phyloP scores from a whole-genome alignment of 2,113 vertebrate genomes.

The Furnarius figulus region DNA sequence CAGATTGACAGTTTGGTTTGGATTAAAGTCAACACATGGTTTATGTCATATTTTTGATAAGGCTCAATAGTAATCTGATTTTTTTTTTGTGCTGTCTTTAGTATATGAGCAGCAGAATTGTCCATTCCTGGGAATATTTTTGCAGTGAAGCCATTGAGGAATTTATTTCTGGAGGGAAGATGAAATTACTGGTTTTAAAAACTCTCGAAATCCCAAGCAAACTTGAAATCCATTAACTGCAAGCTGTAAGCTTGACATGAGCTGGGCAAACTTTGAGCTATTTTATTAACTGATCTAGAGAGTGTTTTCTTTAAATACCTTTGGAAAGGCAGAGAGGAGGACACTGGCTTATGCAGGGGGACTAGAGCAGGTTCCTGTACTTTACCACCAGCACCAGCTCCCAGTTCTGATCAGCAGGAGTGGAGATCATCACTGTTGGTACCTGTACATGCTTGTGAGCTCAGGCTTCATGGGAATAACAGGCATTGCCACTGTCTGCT shows the following conservation, averaged over 20 bases:
- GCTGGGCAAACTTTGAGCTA: background rate
- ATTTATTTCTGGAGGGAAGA: slow-evolving; percentile 29
- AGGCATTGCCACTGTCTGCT: background rate
- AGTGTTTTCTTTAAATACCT: background rate
- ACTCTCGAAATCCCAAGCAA: background rate
- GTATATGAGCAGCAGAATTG: background rate
- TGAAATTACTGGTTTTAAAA: slow-evolving; percentile 20
- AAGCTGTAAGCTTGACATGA: background rate
- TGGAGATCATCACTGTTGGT: accelerated
- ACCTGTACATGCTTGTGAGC: accelerated
- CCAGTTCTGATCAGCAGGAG: background rate
- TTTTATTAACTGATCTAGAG: background rate
- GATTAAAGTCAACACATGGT: slow-evolving; percentile 29
- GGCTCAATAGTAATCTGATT: slow-evolving; percentile 11
- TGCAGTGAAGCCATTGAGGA: background rate
- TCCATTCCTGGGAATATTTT: background rate
- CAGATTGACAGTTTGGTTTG: slow-evolving; percentile 51
- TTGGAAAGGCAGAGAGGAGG: background rate
- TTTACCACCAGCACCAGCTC: background rate
- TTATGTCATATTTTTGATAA: slow-evolving; percentile 46
- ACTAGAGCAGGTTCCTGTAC: background rate
- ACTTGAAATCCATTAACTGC: background rate
- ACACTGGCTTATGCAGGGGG: background rate
- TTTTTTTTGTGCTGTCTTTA: background rate
- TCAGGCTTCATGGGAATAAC: background rate